Percentiles rank a stretch among this genome's conserved stretches.
phyloP scores from a whole-genome alignment of 2,113 vertebrate species.

The Hypanus sabinus region DNA sequence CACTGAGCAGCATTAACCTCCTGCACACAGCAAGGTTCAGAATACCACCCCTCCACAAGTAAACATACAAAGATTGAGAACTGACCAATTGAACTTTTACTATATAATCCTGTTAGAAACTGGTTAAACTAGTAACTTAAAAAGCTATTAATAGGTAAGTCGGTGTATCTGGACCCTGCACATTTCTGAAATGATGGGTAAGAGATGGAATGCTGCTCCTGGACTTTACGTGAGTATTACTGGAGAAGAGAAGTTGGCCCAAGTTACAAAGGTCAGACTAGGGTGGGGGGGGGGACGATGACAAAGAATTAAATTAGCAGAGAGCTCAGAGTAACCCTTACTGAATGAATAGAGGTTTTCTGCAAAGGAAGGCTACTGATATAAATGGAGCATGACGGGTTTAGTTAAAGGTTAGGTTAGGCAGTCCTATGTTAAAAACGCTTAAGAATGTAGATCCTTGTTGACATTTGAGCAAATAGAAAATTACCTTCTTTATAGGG shows the following conservation, averaged over 20 bases:
- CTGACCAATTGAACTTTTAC: neutral
- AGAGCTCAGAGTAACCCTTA: too few species aligned
- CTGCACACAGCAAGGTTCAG: neutral
- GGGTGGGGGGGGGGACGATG: too few species aligned
- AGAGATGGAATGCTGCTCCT: too few species aligned
- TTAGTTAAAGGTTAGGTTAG: neutral
- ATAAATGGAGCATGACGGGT: too few species aligned
- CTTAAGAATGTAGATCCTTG: neutral
- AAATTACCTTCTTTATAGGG: neutral
- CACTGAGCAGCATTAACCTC: neutral
- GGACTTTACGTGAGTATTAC: too few species aligned
- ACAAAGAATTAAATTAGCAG: too few species aligned
- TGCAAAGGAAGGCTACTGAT: too few species aligned
- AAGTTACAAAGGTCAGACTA: too few species aligned
- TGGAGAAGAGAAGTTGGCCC: too few species aligned
- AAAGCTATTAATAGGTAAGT: neutral
- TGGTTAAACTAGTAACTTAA: neutral
- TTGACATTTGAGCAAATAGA: neutral
- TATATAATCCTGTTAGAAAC: neutral
- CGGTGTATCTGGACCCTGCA: neutral
- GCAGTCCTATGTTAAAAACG: neutral
- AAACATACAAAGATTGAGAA: neutral
- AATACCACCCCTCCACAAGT: neutral
- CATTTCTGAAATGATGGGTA: too few species aligned
- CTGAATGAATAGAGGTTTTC: too few species aligned